These are phyloP conservation scores for Heliconius erato DNA, from an alignment of 2,888 invertebrate genomes.

Conservation along the genomic window DNA sequence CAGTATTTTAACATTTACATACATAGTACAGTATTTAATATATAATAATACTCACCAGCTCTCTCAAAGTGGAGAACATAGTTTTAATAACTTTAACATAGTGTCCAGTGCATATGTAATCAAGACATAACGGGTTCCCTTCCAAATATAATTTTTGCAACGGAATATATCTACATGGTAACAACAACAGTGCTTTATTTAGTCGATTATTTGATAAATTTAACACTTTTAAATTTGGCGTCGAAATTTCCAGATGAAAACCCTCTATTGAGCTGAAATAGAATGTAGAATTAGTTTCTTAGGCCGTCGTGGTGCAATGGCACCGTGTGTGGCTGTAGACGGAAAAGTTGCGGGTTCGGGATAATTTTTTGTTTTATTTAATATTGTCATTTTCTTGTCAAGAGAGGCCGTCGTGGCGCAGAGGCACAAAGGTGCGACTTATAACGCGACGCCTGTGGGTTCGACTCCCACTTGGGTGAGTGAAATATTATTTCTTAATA, in stretches of 20 bases:
- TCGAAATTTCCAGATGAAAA: constrained; percentile 60
- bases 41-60: constrained; percentile 77
- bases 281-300: neutral
- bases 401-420: too few species aligned
- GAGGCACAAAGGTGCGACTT: too few species aligned
- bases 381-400: too few species aligned
- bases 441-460: too few species aligned
- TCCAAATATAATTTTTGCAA: constrained; percentile 86
- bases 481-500: too few species aligned
- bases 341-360: too few species aligned
- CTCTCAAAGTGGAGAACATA: constrained; percentile 82
- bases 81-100: constrained; percentile 86
- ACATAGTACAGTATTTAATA: too few species aligned
- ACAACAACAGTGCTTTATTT: constrained; percentile 57
- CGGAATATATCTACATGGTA: constrained; percentile 69
- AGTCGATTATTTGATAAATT: constrained; percentile 71
- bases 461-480: too few species aligned
- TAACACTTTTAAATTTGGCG: constrained; percentile 65
- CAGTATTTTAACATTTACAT: too few species aligned
- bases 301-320: too few species aligned
- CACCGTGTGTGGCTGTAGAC: too few species aligned
- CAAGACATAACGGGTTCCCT: constrained; percentile 89
- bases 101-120: constrained; percentile 84
- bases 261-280: constrained; percentile 67
- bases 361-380: neutral